A percentile compares a stretch with the other conserved stretches of the same genome.
phyloP scores from a whole-genome alignment of 2,113 vertebrate genomes.

The Acanthochromis polyacanthus region DNA sequence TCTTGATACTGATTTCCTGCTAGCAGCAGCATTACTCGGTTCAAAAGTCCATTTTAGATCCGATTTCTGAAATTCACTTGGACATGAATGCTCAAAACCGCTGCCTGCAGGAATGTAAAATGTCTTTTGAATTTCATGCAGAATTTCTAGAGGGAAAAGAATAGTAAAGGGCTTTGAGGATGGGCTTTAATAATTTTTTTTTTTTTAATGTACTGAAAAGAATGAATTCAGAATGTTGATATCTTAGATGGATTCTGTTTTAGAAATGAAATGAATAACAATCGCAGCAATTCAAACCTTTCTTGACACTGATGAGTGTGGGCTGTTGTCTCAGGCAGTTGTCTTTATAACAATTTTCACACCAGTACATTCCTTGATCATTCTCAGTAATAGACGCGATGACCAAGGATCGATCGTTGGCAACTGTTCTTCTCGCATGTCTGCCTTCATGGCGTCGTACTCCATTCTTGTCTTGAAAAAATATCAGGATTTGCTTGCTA shows the following conservation, averaged over 20 bases:
- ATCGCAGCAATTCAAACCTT: constrained; percentile 49
- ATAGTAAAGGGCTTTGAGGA: background rate
- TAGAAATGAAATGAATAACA: background rate
- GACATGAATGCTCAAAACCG: constrained; percentile 39
- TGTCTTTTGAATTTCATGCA: background rate
- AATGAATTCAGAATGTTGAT: background rate
- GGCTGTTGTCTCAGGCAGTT: fast-evolving
- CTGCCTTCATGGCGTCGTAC: fast-evolving
- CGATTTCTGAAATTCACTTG: background rate
- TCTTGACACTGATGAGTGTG: constrained; percentile 26
- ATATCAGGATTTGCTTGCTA: fast-evolving
- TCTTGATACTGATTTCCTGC: background rate
- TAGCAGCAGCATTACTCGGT: background rate
- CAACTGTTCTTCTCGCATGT: background rate
- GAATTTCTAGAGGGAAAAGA: constrained; percentile 27
- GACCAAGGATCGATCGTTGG: constrained; percentile 21
- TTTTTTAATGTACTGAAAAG: background rate
- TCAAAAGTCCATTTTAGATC: constrained; percentile 54
- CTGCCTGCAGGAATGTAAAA: constrained; percentile 9
- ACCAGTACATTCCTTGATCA: constrained; percentile 71
- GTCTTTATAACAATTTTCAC: constrained; percentile 33
- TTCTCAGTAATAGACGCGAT: constrained; percentile 50
- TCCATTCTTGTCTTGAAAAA: background rate
- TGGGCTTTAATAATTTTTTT: fast-evolving
- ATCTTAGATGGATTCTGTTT: background rate